These are phyloP conservation scores for Saiga tatarica DNA, from an alignment of 2,113 vertebrate genomes.

Conservation along the genomic window DNA sequence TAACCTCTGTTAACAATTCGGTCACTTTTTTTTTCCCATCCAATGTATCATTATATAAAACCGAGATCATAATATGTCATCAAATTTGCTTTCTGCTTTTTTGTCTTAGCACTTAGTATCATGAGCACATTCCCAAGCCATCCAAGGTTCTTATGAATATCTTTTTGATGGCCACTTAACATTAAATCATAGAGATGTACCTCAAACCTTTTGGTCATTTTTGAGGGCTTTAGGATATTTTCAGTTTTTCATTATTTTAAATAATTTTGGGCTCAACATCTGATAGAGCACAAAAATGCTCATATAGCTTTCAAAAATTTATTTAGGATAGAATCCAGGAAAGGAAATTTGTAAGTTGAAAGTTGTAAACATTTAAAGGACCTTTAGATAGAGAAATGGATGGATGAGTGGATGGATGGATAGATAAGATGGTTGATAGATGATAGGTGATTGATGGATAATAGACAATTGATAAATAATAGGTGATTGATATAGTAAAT, in stretches of 20 bases:
- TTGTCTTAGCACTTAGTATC: neutral
- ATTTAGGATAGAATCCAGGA: neutral
- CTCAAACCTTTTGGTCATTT: neutral
- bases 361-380: conserved; percentile 8
- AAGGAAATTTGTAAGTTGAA: neutral
- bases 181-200: neutral
- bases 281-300: neutral
- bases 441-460: neutral
- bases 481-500: neutral
- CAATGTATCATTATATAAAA: neutral
- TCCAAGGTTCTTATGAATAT: neutral
- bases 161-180: neutral
- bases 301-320: neutral
- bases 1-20: neutral
- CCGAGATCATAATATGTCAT: neutral
- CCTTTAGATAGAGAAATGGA: neutral
- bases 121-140: neutral
- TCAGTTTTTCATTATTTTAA: neutral
- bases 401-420: neutral
- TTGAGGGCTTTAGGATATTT: neutral
- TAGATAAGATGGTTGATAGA: neutral
- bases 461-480: neutral
- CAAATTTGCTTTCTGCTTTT: neutral
- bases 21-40: neutral
- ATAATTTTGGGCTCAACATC: neutral